Percentiles rank a stretch among this genome's conserved stretches.
Evolutionary conservation across 2,888 invertebrate genomes (phyloP).

Genomic region (Standfussiana lucernea): DNA sequence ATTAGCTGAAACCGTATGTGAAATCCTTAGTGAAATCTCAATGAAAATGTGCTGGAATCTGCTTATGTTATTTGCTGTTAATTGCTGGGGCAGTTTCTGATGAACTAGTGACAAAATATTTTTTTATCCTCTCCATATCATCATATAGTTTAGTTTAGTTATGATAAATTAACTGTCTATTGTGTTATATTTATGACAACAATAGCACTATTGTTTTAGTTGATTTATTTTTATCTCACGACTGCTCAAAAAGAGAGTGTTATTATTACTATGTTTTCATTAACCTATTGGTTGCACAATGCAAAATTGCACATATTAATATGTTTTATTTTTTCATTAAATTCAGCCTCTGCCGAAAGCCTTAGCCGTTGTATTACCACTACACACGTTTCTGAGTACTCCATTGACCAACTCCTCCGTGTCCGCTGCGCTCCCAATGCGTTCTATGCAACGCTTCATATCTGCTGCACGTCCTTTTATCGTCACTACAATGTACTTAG

Average conservation of each 20-base stretch:
- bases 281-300: background rate
- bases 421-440: slow-evolving; percentile 37
- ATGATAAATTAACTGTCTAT: background rate
- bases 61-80: background rate
- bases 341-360: too few species aligned
- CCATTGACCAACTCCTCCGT: slow-evolving; percentile 30
- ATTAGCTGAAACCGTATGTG: background rate
- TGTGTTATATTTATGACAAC: background rate
- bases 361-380: background rate
- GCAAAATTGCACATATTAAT: background rate
- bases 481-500: slow-evolving; percentile 47
- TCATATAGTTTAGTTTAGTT: too few species aligned
- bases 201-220: too few species aligned
- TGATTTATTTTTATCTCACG: too few species aligned
- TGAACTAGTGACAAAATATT: background rate
- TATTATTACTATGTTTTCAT: background rate
- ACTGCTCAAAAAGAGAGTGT: background rate
- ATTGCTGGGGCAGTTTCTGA: background rate
- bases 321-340: background rate
- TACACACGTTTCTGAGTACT: background rate
- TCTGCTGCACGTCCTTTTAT: slow-evolving; percentile 60
- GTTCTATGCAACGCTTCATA: slow-evolving; percentile 56
- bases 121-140: too few species aligned
- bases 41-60: background rate
- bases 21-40: background rate